Conservation (phyloP, 2,888 invertebrate genomes). For the Coremacera marginata region DNA sequence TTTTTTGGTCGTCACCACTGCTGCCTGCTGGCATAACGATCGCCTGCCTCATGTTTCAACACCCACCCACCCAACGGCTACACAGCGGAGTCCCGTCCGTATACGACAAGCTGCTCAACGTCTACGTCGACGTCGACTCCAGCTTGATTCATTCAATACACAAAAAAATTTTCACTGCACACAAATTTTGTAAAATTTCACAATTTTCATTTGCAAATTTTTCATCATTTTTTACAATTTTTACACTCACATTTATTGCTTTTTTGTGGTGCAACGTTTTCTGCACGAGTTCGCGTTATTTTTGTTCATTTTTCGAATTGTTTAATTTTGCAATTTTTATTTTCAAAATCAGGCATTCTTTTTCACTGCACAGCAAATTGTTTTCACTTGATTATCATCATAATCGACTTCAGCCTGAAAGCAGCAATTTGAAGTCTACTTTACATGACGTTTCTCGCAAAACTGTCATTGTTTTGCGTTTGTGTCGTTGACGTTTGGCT, state of each 20-base stretch:
- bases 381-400: not conserved
- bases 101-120: not conserved
- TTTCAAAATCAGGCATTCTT: not conserved
- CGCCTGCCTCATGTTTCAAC: not conserved
- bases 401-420: not conserved
- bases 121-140: not conserved
- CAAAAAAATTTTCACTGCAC: constrained; percentile 23
- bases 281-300: not conserved
- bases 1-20: not conserved
- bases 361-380: constrained; percentile 21
- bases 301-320: constrained; percentile 26
- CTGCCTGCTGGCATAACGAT: not conserved
- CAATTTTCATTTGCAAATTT: constrained; percentile 20
- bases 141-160: constrained; percentile 19
- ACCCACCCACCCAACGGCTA: not conserved
- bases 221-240: constrained; percentile 1
- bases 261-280: not conserved
- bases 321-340: constrained; percentile 21
- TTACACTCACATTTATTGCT: constrained; percentile 35
- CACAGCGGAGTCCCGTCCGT: not conserved
- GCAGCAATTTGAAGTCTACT: not conserved
- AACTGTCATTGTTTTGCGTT: constrained; percentile 13
- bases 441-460: constrained; percentile 18
- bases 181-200: constrained; percentile 14
- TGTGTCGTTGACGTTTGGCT: not conserved